Base-by-base conservation (phyloP, 2,113 vertebrate species). In the Phylloscopus whistleri region DNA sequence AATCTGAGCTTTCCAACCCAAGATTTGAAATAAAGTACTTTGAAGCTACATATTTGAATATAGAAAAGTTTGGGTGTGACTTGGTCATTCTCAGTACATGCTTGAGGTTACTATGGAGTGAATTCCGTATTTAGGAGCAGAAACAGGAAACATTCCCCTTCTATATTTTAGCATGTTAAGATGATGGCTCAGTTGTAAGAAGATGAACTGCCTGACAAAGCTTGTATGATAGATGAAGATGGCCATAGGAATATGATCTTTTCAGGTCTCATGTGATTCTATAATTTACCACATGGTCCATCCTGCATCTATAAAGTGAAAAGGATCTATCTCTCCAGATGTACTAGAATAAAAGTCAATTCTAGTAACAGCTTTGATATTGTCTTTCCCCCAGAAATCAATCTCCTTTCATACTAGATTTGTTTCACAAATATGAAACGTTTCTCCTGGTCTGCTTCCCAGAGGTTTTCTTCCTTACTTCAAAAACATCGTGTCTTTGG, bases 401-500 rank as follows among this genome's bases (percentile, higher is more conserved):
- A 82, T 89, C 78, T 91, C 51, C 59, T 84, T 95, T 95, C 84
- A 94, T 70, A 89, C 58, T 83, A 90, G 31, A 83, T 90, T 93
- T 94, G 24, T 80, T 93, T 87, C 3, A 2, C 74, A 83, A 90
- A 85, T 69, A 80, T 31, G 28, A 93, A 90, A 66, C 28, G 9
- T 80, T 87, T 80, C 69, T 85, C 18, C 37, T 85, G 12, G 6
- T 89, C 51, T 83, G 18, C 21, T 87, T 74, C 43, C 39, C 39
- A 63, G 49, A 59, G 26, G 8, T 53, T 83, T 79, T 72, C 31
- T 80, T 86, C 7, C 31, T 68, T 75, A 53, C 46, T 87, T 85
- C 46, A 76, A 73, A 93, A 90, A 53, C 19, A 78, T 44, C 31
- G 23, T 37, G 4, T 66, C 56, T 89, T 51, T 59, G 52, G 22